A percentile compares a stretch with the other conserved stretches of the same genome.
Conservation (phyloP, 2,797 vertebrate genomes). For the Buceros bicornis region DNA sequence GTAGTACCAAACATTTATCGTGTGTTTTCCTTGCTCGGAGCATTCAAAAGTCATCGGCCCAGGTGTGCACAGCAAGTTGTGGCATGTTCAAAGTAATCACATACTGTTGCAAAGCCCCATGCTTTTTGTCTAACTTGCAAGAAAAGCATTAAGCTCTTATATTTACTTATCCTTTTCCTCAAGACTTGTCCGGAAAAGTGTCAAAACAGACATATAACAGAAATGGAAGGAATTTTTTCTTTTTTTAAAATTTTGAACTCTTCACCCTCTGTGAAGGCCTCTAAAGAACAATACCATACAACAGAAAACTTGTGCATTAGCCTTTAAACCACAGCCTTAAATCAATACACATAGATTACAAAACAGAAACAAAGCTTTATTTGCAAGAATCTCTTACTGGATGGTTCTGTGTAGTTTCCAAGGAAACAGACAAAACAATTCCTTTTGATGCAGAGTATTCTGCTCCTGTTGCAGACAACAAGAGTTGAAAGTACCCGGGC, state of each 20-base stretch:
- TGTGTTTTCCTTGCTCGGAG: neutral
- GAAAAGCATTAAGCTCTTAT: neutral
- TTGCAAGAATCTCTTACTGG: neutral
- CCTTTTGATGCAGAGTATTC: neutral
- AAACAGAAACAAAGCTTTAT: neutral
- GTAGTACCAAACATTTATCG: neutral
- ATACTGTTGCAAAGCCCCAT: neutral
- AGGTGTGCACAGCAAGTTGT: neutral
- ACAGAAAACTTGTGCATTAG: neutral
- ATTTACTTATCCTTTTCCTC: neutral
- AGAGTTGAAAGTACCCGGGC: neutral
- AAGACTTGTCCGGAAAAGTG: neutral
- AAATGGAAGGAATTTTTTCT: neutral
- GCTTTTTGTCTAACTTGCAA: neutral
- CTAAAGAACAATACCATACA: neutral
- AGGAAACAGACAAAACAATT: neutral
- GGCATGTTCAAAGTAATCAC: neutral
- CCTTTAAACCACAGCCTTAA: neutral
- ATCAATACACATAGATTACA: neutral
- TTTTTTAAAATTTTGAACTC: neutral
- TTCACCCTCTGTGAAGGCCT: neutral
- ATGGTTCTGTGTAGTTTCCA: neutral
- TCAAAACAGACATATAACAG: neutral
- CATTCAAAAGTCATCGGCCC: fast-evolving
- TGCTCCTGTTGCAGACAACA: neutral